Evolutionary conservation across 2,797 vertebrate species (phyloP).

Genomic region (Pseudochirops corinnae): DNA sequence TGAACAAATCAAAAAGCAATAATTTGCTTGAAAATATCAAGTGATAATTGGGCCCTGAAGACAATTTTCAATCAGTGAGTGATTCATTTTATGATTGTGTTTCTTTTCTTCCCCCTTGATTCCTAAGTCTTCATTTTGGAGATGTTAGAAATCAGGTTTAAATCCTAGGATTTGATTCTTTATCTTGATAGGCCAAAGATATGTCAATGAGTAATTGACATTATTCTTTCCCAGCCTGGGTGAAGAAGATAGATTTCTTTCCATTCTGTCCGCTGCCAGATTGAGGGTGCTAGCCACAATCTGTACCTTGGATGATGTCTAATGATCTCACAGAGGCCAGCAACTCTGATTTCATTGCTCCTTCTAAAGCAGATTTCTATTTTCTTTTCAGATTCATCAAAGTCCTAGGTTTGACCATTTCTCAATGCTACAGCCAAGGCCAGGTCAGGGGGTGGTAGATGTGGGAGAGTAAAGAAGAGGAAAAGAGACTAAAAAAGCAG

Average conservation of each 20-base stretch:
- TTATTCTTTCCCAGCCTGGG: background rate
- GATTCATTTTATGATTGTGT: constrained; percentile 44
- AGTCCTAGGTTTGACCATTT: constrained; percentile 22
- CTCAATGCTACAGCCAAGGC: constrained; percentile 1
- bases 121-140: constrained; percentile 10
- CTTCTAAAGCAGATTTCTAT: constrained; percentile 18
- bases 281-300: background rate
- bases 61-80: constrained; percentile 59
- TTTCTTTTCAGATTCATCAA: constrained; percentile 37
- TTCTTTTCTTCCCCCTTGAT: constrained; percentile 8
- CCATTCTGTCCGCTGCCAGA: background rate
- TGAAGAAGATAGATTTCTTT: background rate
- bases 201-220: background rate
- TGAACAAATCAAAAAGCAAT: constrained; percentile 44
- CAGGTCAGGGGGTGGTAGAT: background rate
- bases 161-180: background rate
- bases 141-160: constrained; percentile 21
- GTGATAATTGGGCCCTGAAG: background rate
- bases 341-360: constrained; percentile 18
- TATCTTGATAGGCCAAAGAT: background rate
- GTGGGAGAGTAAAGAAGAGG: background rate
- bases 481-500: background rate
- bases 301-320: constrained; percentile 18
- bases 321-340: background rate
- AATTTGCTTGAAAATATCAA: constrained; percentile 34